A percentile compares a stretch with the other conserved stretches of the same genome.
Conservation (phyloP, 1,140 invertebrate species). For the Oncopodura yosiiana region DNA sequence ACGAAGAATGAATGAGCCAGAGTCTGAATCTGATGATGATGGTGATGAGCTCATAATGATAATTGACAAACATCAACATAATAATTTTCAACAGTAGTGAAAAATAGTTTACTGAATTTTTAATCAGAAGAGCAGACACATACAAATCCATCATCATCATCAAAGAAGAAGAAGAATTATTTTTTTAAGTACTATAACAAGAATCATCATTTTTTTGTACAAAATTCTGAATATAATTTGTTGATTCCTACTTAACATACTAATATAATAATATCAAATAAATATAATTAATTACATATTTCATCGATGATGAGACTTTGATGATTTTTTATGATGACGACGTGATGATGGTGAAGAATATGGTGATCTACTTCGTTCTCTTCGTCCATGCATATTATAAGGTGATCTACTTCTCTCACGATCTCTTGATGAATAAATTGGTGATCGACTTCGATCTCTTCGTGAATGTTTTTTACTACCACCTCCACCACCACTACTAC, state of each 20-base stretch:
- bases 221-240: background rate
- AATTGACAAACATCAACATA: too few relatives aligned
- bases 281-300: too few relatives aligned
- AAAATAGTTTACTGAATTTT: background rate
- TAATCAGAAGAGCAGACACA: background rate
- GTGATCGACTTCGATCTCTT: background rate
- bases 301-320: slow-evolving; percentile 19
- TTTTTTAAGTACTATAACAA: slow-evolving; percentile 2
- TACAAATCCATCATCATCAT: background rate
- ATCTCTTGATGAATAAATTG: slow-evolving; percentile 4
- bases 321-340: slow-evolving; percentile 33
- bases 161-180: slow-evolving; percentile 9
- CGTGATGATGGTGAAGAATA: slow-evolving; percentile 25
- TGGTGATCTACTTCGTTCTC: slow-evolving; percentile 32
- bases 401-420: slow-evolving; percentile 12
- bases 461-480: too few relatives aligned
- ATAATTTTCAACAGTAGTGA: too few relatives aligned
- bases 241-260: too few relatives aligned
- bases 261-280: too few relatives aligned
- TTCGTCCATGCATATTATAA: slow-evolving; percentile 19
- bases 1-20: slow-evolving; percentile 10
- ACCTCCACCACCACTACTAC: too few relatives aligned
- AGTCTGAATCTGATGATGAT: background rate
- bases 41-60: background rate
- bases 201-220: background rate